A percentile compares a stretch with the other conserved stretches of the same genome.
phyloP scores from a whole-genome alignment of 2,888 invertebrate species.

The Cerceris ruficornis region DNA sequence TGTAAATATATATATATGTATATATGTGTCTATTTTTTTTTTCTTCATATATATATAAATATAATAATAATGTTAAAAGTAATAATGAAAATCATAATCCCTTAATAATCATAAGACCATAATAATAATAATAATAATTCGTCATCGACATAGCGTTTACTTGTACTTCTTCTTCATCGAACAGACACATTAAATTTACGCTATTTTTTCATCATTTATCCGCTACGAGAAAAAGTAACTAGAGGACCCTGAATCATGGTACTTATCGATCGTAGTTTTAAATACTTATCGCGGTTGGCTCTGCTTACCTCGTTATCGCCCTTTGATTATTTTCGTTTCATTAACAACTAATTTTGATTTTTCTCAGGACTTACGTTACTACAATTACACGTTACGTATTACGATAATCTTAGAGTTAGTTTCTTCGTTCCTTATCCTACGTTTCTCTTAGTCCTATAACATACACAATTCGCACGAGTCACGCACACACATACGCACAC shows the following conservation, averaged over 20 bases:
- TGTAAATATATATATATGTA: constrained; percentile 40
- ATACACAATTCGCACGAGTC: constrained; percentile 36
- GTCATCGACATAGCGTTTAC: constrained; percentile 52
- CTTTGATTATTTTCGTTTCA: constrained; percentile 25
- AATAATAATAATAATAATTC: constrained; percentile 56
- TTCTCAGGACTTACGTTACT: constrained; percentile 48
- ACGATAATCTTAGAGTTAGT: constrained; percentile 45
- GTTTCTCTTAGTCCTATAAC: constrained; percentile 42
- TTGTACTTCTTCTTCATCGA: constrained; percentile 68
- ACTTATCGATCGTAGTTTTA: constrained; percentile 62
- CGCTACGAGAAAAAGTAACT: constrained; percentile 63
- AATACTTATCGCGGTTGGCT: constrained; percentile 55
- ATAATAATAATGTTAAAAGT: no score
- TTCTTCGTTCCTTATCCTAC: constrained; percentile 41
- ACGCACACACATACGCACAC: constrained; percentile 35
- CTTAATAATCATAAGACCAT: no score
- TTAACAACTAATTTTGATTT: constrained; percentile 70
- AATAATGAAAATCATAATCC: no score
- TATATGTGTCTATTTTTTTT: no score
- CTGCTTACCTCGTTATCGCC: constrained; percentile 17
- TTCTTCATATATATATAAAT: no score
- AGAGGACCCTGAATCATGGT: constrained; percentile 71
- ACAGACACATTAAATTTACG: constrained; percentile 58
- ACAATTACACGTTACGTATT: constrained; percentile 60
- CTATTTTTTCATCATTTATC: constrained; percentile 24